Evolutionary conservation across 2,113 vertebrate genomes (phyloP).

Genomic region (Maccullochella peelii): DNA sequence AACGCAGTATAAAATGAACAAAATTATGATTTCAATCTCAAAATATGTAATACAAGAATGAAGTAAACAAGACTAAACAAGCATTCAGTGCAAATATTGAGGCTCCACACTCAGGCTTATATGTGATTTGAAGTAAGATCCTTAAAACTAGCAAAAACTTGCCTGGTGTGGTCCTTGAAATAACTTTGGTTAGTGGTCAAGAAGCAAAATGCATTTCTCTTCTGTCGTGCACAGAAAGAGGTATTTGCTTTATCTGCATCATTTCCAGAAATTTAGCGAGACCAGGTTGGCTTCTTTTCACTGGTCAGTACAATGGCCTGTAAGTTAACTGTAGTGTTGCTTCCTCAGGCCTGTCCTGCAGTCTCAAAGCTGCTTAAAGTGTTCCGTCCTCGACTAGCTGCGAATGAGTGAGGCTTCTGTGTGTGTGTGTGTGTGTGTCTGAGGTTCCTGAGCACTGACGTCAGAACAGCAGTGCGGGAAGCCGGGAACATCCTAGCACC

Average conservation of each 20-base stretch:
- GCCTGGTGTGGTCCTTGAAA: neutral
- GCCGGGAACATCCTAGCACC: conserved; percentile 77
- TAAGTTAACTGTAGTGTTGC: neutral
- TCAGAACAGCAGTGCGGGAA: conserved; percentile 46
- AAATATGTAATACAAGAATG: neutral
- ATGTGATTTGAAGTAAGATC: neutral
- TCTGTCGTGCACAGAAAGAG: neutral
- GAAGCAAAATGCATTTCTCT: neutral
- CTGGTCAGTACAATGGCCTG: neutral
- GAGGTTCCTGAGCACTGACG: conserved; percentile 52
- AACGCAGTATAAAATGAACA: neutral
- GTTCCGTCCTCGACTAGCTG: neutral
- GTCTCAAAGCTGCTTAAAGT: conserved; percentile 53
- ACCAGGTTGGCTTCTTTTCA: neutral
- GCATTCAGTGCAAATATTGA: neutral
- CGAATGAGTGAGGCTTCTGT: conserved; percentile 33
- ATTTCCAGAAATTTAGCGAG: neutral
- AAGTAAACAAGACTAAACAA: neutral
- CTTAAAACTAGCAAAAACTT: neutral
- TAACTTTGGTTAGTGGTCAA: neutral
- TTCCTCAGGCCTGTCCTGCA: conserved; percentile 1
- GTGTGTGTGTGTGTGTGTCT: conserved; percentile 13
- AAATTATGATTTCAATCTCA: neutral
- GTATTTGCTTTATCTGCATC: neutral
- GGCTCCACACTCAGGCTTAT: neutral